Base-by-base conservation (phyloP, 2,113 vertebrate species). In the Anarhynchus alexandrinus region DNA sequence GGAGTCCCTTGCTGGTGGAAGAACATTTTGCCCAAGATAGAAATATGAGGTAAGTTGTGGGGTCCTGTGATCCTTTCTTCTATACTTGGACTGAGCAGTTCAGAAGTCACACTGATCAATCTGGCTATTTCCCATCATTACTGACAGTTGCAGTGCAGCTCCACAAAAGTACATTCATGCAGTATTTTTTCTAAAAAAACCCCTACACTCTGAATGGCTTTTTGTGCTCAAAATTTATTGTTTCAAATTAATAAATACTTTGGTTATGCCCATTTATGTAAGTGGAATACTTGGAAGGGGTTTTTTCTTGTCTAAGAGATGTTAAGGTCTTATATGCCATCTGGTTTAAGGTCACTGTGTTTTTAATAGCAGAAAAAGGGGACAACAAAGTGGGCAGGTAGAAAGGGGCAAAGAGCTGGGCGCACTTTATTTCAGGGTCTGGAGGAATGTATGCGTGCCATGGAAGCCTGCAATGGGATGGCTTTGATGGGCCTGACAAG, bases 361-460 rank as follows among this genome's bases (percentile, higher is more conserved):
- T 51, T 77, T 42, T 34, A 79, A 51, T 1, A 77, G 3, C 13
- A 86, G 13, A 65, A 80, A 82, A 86, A 22, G 6, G 2, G 36
- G 13, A 70, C 11, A 73, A 32, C 6, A 40, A 86, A 77, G 11
- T 23, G 11, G 6, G 13, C 6, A 74, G 32, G 29, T 51, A 79
- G 66, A 67, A 79, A 23, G 52, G 29, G 26, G 5, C 15, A 70
- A 38, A 82, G 9, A 84, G 0, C 8, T 40, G 10, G 59, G 49
- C 27, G 23, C 19, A 74, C 12, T 21, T 74, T 70, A 6, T 52
- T 78, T 36, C 34, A 67, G 19, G 18, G 7, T 58, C 18, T 70
- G 34, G 5, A 66, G 7, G 30, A 81, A 52, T 2, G 6, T 38
- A 8, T 0, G 1, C 9, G 3, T 40, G 23, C 12, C 7, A 4